Conservation (phyloP, 2,888 invertebrate genomes). For the Agrotis ipsilon region DNA sequence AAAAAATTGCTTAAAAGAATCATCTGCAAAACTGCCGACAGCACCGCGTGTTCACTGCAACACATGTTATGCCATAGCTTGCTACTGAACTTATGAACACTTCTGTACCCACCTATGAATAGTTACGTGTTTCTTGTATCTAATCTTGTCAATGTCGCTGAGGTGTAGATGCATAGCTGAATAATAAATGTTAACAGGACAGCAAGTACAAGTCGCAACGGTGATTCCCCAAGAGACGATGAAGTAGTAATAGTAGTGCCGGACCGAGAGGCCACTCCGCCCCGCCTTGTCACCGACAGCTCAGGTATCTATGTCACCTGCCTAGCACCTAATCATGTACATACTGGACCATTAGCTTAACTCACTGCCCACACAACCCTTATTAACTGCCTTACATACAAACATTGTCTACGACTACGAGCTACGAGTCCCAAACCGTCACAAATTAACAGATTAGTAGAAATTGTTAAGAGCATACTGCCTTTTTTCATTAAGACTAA, state of each 20-base stretch:
- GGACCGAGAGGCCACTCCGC: slow-evolving; percentile 89
- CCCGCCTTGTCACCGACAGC: slow-evolving; percentile 92
- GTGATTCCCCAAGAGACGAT: slow-evolving; percentile 86
- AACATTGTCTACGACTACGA: neutral
- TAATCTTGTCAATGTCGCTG: slow-evolving; percentile 22
- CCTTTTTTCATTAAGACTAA: neutral
- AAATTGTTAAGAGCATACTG: slow-evolving; percentile 44
- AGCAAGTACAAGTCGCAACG: slow-evolving; percentile 81
- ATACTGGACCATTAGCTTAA: slow-evolving; percentile 27
- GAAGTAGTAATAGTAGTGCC: slow-evolving; percentile 89
- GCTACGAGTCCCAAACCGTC: slow-evolving; percentile 7
- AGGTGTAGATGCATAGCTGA: slow-evolving; percentile 32
- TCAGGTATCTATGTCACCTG: slow-evolving; percentile 82
- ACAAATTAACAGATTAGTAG: slow-evolving; percentile 15
- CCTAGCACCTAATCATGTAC: slow-evolving; percentile 3
- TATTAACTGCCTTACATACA: slow-evolving; percentile 1
- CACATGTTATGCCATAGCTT: neutral
- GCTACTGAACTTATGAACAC: slow-evolving; percentile 2
- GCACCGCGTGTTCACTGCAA: neutral
- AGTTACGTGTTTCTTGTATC: slow-evolving; percentile 12
- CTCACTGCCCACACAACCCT: slow-evolving; percentile 17
- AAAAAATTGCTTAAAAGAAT: neutral
- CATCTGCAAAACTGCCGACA: neutral
- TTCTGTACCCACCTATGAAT: slow-evolving; percentile 7
- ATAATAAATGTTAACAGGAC: slow-evolving; percentile 78